These are phyloP conservation scores for Thamnophis elegans DNA, from an alignment of 2,797 vertebrate species.

Conservation along the genomic window DNA sequence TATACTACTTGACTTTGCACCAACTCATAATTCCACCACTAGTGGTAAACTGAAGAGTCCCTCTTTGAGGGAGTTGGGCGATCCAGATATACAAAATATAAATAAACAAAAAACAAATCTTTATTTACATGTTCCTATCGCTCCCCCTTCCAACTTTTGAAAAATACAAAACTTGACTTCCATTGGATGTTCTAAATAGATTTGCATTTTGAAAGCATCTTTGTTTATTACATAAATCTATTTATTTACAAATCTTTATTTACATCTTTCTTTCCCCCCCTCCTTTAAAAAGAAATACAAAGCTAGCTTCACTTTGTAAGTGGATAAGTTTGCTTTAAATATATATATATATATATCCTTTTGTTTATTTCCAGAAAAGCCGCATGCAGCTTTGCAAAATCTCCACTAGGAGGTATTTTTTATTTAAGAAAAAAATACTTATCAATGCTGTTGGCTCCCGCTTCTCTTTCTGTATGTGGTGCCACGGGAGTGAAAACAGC, in stretches of 20 bases:
- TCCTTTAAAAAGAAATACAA: background rate
- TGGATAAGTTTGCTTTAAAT: constrained; percentile 27
- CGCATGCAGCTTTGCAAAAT: constrained; percentile 59
- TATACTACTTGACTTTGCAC: background rate
- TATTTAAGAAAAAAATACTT: background rate
- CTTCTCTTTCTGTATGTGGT: background rate
- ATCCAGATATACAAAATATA: too few species aligned
- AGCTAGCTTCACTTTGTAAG: background rate
- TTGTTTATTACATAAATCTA: background rate
- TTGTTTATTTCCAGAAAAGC: constrained; percentile 42
- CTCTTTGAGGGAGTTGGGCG: too few species aligned
- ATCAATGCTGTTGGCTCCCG: background rate
- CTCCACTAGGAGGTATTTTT: constrained; percentile 38
- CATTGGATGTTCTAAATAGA: background rate
- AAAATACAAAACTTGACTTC: background rate
- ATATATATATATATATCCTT: too few species aligned
- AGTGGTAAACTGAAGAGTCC: too few species aligned
- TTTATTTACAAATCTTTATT: background rate
- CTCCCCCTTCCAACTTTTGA: background rate
- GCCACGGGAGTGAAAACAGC: background rate
- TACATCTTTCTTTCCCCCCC: background rate
- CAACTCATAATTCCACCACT: background rate
- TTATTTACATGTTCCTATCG: background rate
- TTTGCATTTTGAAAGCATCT: background rate
- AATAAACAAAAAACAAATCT: too few species aligned